Conservation (phyloP, 23 tunicate genomes). For the Ascidia mentula region DNA sequence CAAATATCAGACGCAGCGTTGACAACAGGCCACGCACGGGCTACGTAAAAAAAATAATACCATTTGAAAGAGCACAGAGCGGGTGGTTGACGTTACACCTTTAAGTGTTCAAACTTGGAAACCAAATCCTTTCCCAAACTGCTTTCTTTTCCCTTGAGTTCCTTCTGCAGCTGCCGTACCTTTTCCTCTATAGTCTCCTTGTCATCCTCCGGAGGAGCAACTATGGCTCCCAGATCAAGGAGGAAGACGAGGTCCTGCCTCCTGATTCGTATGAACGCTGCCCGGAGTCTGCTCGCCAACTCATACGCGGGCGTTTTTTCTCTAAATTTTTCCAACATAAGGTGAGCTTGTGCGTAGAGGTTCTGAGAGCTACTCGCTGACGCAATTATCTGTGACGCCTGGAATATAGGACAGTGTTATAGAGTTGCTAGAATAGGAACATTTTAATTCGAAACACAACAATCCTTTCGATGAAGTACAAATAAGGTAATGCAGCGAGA, state of each 20-base stretch:
- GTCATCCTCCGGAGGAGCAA: conserved; percentile 17
- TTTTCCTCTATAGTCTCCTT: conserved; percentile 24
- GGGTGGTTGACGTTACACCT: not conserved
- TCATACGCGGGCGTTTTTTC: conserved; percentile 51
- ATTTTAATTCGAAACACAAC: too few species aligned
- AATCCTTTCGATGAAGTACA: too few species aligned
- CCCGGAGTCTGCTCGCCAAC: conserved; percentile 40
- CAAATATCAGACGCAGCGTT: too few species aligned
- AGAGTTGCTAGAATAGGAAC: too few species aligned
- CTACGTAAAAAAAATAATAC: too few species aligned
- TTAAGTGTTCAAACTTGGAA: conserved; percentile 22
- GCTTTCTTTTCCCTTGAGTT: not conserved
- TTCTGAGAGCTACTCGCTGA: conserved; percentile 90
- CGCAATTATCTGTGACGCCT: conserved; percentile 90
- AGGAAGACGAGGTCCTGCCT: conserved; percentile 82
- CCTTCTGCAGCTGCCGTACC: conserved; percentile 23
- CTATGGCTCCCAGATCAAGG: conserved; percentile 65
- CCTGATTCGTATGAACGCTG: conserved; percentile 71
- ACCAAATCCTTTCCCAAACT: conserved; percentile 15
- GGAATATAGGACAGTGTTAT: too few species aligned
- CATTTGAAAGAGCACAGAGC: too few species aligned
- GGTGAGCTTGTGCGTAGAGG: conserved; percentile 83
- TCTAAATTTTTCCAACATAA: conserved; percentile 70
- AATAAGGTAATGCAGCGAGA: too few species aligned
- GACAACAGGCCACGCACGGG: too few species aligned